Evolutionary conservation across 2,797 vertebrate genomes (phyloP), one percentile per base, ranked within the genome.

Genomic region (Staurois parvus): DNA sequence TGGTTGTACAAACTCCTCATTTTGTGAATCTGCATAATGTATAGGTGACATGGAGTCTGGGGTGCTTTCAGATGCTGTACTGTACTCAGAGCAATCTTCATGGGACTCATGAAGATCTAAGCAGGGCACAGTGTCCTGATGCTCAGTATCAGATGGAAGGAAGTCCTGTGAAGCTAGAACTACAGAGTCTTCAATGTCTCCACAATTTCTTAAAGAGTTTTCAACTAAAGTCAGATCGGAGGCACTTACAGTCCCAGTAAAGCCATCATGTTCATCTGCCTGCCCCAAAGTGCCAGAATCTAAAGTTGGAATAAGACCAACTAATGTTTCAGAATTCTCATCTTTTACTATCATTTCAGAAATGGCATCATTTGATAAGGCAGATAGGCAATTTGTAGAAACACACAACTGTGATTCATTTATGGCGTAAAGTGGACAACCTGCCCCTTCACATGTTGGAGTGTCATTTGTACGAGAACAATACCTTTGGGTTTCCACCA

Each of bases 401-500:
- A 10, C 10, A 37, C 21, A 13, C 15, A 13, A 8, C 40, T 81
- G 2, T 5, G 48, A 11, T 29, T 8, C 10, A 70, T 45, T 37
- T 32, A 29, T 32, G 2, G 45, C 9, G 24, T 37, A 28, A 56
- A 30, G 17, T 4, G 17, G 30, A 66, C 17, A 56, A 72, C 62
- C 29, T 56, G 28, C 12, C 34, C 67, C 37, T 8, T 76, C n/a
- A 64, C 8, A 77, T 48, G 67, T 5, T 64, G 62, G 15, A n/a
- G 1, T 64, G 24, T 79, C 68, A 42, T 64, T 15, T 42, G 21
- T 40, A 29, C 64, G 0, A 11, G 13, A 11, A 4, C 3, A 29
- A 66, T 24, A 24, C 32, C 12, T 19, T 80, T 87, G 48, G 73
- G 87, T 84, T 69, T 91, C 89, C 32, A 88, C 88, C 75, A 89